Base-by-base conservation (phyloP, 2,113 vertebrate genomes). In the Ceyx melanurus region DNA sequence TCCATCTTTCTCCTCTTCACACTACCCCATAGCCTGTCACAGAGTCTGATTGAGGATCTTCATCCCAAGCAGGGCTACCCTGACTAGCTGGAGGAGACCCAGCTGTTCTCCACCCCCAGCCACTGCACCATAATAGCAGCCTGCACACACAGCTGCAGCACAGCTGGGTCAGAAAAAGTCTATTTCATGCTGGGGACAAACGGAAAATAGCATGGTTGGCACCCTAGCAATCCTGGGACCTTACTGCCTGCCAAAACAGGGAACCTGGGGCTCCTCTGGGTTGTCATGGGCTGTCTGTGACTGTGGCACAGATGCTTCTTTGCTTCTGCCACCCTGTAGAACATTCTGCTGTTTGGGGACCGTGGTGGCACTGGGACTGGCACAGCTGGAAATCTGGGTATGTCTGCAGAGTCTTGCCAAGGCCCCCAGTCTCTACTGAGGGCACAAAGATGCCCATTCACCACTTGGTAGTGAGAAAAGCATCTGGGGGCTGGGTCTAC, bases 1-100 rank as follows among this genome's bases (percentile, higher is more conserved):
- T 88, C 72, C 13, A 18, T 37, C 18, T 45, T 72, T 86, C 67
- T 70, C 37, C 23, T 13, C 28, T 57, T 88, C 33, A 11, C 0
- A 0, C 37, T 5, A 3, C 35, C 40, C 58, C 4, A 7, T 3
- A 62, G 11, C 48, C 19, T 67, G 8, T 64, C 0, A 0, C 6
- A 13, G 48, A 8, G 7, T 84, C 31, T 0, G 0, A 3, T 9
- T 0, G 1, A 71, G 25, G 65, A 78, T 35, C 42, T 81, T 66
- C 60, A 35, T 10, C 8, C 29, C 11, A 11, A 43, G 53, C 4
- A 5, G 29, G 31, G 8, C 42, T 74, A 13, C 20, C 5, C 65
- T 71, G 65, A 31, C 20, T 23, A 17, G 16, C 3, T 70, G 43
- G 15, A 74, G 20, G 31, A 78, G 73, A 4, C 15, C 42, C 19